These are phyloP conservation scores for Eurois occulta DNA, from an alignment of 2,888 invertebrate genomes.

Conservation along the genomic window DNA sequence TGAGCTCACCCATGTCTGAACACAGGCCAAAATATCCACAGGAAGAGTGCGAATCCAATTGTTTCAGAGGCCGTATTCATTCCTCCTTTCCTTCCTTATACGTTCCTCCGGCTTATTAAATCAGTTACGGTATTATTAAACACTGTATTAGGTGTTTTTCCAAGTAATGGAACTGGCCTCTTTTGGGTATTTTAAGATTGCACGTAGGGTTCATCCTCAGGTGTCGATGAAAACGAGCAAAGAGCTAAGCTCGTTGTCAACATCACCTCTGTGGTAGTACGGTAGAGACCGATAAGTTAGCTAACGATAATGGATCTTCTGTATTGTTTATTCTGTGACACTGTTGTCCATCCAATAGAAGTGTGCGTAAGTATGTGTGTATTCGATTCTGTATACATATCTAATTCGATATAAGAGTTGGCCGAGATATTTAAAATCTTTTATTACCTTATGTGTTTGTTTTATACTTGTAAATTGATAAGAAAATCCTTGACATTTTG, in stretches of 20 bases:
- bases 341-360: slow-evolving; percentile 12
- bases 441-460: slow-evolving; percentile 25
- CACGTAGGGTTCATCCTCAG: not conserved
- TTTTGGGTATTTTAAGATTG: not conserved
- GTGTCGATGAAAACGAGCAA: not conserved
- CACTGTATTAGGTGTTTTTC: not conserved
- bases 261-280: not conserved
- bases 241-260: not conserved
- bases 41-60: not conserved
- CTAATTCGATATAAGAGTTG: slow-evolving; percentile 8
- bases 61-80: not conserved
- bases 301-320: slow-evolving; percentile 23
- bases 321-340: slow-evolving; percentile 5
- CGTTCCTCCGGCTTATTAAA: not conserved
- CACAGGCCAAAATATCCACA: not conserved
- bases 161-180: not conserved
- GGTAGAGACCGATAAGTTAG: not conserved
- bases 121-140: not conserved
- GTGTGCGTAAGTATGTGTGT: slow-evolving; percentile 10
- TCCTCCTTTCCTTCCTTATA: not conserved
- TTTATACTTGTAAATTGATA: slow-evolving; percentile 46
- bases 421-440: slow-evolving; percentile 11
- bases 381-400: slow-evolving; percentile 13
- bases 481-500: slow-evolving; percentile 50
- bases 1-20: not conserved